Base-by-base conservation (phyloP, 1,140 invertebrate species). In the Lasioglossum albipes region DNA sequence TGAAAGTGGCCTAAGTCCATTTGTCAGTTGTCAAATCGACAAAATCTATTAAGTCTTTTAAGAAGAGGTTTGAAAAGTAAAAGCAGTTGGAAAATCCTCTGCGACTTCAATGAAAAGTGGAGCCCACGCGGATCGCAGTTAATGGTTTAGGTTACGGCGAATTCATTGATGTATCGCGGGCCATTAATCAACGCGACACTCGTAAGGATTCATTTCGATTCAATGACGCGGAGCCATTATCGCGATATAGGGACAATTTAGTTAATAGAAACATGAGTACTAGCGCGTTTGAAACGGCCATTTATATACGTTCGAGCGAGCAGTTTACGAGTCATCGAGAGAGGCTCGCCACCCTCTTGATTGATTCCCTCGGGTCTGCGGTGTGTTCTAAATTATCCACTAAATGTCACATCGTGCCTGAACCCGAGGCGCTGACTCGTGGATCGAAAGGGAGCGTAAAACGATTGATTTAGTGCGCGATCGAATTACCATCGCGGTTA, bases 391-490 rank as follows among this genome's bases (percentile, higher is more conserved):
- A 59, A 59, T 59, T n/a, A 59, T 59, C 57, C 57, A n/a, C 57
- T 65, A 65, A 65, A 65, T 31, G 61, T 64, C 22, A 36, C 13
- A 18, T 41, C 62, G 62, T 13, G 31, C 20, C 13, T 18, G 61
- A 5, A 36, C 3, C 27, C 61, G 27, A 64, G 22, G 27, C 12
- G 3, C 22, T 16, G 65, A 22, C 7, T 9, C 18, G n/a, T 22
- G 20, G 20, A 6, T 42, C 7, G 10, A 45, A 54, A 54, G 52
- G 45, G 66, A n/a, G 12, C 22, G 10, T 31, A 41, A 65, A 41
- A 65, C 62, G 42, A 66, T 66, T 66, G 73, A 75, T 54, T 36
- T 54, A 66, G 1, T 18, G 20, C 73, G n/a, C 45, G 73, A 75
- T 66, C 31, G 49, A 66, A 54, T 75, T 22, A 22, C 27, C 62